Evolutionary conservation across 1,140 invertebrate genomes (phyloP), one percentile per base, ranked within the genome.

Genomic region (Sesamia nonagrioides): DNA sequence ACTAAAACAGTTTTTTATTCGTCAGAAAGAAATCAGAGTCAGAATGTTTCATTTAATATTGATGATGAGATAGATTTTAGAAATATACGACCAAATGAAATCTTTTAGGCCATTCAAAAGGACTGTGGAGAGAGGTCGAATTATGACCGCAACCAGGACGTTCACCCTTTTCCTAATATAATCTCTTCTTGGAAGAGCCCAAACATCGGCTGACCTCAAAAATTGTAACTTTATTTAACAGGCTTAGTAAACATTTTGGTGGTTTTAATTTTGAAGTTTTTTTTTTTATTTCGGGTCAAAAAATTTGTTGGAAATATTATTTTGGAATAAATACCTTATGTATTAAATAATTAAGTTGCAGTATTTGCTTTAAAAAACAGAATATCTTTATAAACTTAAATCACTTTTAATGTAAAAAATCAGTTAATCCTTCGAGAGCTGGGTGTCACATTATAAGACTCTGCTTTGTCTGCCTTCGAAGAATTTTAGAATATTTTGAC

Each of bases 151-250:
- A 27, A 56, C 18, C 4, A 8, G 17, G 18, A 56, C 18, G 3
- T 27, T 56, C 54, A 56, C 54, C 54, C 54, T 56, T 56, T 56
- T 56, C 21, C 54, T 56, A 56, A 56, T 56, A 61, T 61, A 61
- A 61, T 37, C 37, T 13, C 15, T 61, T 15, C 58, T 61, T 37
- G 17, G 27, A 61, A 61, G 58, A 37, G 9, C 33, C 58, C 58
- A 35, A 61, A 37, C 5, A 27, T 37, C 45, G 15, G 42, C 42
- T 13, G 0, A 33, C 15, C n/a, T 17, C 15, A n/a, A 21, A 8
- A 35, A 37, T 37, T 61, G 13, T 58, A 58, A 58, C 11, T 56
- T 56, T 56, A 58, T 61, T 40, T 61, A 9, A 61, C 9, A 60
- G 6, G 58, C 58, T 37, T 2, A 35, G 15, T 40, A 37, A 61